Evolutionary conservation across 2,113 vertebrate species (phyloP).

Genomic region (Terrapene triunguis): DNA sequence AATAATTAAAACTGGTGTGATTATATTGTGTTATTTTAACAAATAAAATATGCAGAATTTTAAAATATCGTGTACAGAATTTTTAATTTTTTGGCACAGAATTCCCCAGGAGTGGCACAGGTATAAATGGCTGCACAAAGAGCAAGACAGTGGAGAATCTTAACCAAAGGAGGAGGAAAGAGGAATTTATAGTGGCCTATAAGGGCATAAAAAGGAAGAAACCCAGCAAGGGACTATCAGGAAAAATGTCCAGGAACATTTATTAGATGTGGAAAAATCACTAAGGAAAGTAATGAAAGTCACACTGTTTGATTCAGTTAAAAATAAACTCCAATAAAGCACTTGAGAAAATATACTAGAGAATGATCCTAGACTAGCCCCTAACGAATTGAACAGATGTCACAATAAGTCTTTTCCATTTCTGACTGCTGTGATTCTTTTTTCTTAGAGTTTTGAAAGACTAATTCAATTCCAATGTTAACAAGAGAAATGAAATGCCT

Average conservation of each 20-base stretch:
- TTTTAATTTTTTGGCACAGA: too few species aligned
- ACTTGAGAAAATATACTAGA: background rate
- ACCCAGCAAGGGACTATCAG: conserved; percentile 1
- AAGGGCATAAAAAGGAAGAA: background rate
- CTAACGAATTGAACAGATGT: background rate
- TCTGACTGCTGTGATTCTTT: conserved; percentile 6
- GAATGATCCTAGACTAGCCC: background rate
- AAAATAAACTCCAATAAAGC: conserved; percentile 18
- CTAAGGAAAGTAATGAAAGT: background rate
- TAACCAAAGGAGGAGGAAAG: background rate
- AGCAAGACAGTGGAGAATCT: background rate
- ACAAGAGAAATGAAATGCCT: background rate
- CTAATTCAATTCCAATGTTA: background rate
- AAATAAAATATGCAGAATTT: too few species aligned
- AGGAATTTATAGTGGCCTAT: background rate
- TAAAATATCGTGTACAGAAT: too few species aligned
- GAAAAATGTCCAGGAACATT: conserved; percentile 22
- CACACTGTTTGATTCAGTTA: conserved; percentile 12
- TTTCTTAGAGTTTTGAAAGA: background rate
- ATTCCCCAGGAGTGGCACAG: too few species aligned
- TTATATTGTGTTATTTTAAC: too few species aligned
- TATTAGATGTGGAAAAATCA: conserved; percentile 20
- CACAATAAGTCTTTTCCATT: background rate
- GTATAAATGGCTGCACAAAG: background rate
- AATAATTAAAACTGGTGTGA: too few species aligned